phyloP scores from a whole-genome alignment of 2,888 invertebrate species.

The Antheraea assamensis region DNA sequence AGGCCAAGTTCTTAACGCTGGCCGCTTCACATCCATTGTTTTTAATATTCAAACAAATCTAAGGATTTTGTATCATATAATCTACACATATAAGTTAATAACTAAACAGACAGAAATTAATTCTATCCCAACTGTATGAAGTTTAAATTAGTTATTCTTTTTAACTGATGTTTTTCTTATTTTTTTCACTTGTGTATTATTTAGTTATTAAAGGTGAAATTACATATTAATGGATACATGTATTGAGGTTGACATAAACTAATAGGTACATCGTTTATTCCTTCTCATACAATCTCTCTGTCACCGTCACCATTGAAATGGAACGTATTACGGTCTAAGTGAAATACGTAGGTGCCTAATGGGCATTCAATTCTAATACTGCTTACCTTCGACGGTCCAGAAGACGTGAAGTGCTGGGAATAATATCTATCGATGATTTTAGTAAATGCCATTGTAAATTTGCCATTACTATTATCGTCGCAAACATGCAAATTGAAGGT shows the following conservation, averaged over 20 bases:
- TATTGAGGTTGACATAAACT: neutral
- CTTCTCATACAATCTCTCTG: neutral
- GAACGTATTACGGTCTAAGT: neutral
- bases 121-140: too few relatives aligned
- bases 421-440: neutral
- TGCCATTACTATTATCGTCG: neutral
- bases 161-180: too few relatives aligned
- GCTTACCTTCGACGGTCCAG: neutral
- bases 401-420: neutral
- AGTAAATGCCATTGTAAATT: neutral
- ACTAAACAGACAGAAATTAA: too few relatives aligned
- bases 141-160: too few relatives aligned
- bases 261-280: neutral
- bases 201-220: neutral
- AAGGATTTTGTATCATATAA: neutral
- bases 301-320: neutral
- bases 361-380: constrained; percentile 1
- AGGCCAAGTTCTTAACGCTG: neutral
- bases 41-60: neutral
- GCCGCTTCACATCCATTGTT: neutral
- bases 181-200: too few relatives aligned
- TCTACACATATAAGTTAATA: too few relatives aligned
- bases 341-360: neutral
- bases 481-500: too few relatives aligned
- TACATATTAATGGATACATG: neutral